Evolutionary conservation across 2,113 vertebrate species (phyloP).

Genomic region (Axis porcinus): DNA sequence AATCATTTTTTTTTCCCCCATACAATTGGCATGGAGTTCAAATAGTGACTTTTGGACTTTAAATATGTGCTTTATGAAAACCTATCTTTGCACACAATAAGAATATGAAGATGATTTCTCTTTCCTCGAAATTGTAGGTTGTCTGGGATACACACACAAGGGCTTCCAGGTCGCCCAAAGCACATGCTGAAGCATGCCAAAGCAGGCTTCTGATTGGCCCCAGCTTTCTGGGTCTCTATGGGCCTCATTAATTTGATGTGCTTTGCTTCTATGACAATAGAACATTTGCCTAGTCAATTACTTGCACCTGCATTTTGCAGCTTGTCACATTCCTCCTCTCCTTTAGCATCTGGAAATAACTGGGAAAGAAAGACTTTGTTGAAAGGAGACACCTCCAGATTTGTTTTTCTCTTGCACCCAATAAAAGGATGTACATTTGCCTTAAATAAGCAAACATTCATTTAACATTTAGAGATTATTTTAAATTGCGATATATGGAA

Average conservation of each 20-base stretch:
- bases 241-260: constrained; percentile 67
- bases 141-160: constrained; percentile 8
- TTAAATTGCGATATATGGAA: background rate
- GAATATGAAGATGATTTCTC: constrained; percentile 14
- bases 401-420: background rate
- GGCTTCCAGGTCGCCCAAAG: background rate
- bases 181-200: background rate
- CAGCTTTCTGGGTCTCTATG: constrained; percentile 43
- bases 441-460: background rate
- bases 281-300: constrained; percentile 45
- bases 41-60: background rate
- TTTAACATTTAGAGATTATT: background rate
- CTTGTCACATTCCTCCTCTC: background rate
- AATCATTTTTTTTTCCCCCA: background rate
- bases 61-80: background rate
- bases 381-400: background rate
- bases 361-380: background rate
- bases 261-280: constrained; percentile 59
- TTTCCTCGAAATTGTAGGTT: constrained; percentile 18
- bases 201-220: background rate
- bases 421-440: background rate
- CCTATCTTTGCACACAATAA: background rate
- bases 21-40: background rate
- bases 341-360: constrained; percentile 20
- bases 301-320: constrained; percentile 38